Conservation (phyloP, 2,113 vertebrate species). For the Ploceus nigricollis region DNA sequence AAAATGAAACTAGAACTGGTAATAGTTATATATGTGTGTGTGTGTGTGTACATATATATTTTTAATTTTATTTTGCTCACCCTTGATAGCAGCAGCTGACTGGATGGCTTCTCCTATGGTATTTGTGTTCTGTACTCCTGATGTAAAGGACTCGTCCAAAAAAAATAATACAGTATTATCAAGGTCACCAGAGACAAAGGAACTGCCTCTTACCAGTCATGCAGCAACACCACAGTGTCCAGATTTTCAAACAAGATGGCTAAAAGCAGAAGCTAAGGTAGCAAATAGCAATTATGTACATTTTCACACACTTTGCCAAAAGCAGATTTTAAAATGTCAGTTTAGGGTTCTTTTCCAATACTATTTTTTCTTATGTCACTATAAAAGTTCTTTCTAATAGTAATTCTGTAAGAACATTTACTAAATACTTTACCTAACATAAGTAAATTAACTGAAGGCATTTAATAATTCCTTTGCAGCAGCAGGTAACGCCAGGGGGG, state of each 20-base stretch:
- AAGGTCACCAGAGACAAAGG: background rate
- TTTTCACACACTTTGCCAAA: background rate
- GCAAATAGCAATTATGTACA: background rate
- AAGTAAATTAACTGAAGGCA: background rate
- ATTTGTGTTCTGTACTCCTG: constrained; percentile 80
- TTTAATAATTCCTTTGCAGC: background rate
- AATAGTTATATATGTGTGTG: background rate
- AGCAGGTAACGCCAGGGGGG: background rate
- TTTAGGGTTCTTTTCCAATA: background rate
- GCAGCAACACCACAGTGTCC: constrained; percentile 63
- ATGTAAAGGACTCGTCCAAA: constrained; percentile 72
- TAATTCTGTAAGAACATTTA: background rate
- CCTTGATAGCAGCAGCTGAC: constrained; percentile 37
- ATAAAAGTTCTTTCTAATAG: background rate
- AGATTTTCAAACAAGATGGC: constrained; percentile 71
- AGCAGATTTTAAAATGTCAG: background rate
- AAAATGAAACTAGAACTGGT: background rate
- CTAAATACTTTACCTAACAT: background rate
- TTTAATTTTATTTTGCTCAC: background rate
- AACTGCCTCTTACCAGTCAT: background rate
- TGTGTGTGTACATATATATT: background rate
- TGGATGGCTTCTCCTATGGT: constrained; percentile 75
- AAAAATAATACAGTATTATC: constrained; percentile 11
- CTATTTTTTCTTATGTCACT: background rate
- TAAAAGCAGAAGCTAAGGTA: constrained; percentile 70